Evolutionary conservation across 2,797 vertebrate species (phyloP), one percentile per base, ranked within the genome.

Genomic region (Semaprochilodus insignis): DNA sequence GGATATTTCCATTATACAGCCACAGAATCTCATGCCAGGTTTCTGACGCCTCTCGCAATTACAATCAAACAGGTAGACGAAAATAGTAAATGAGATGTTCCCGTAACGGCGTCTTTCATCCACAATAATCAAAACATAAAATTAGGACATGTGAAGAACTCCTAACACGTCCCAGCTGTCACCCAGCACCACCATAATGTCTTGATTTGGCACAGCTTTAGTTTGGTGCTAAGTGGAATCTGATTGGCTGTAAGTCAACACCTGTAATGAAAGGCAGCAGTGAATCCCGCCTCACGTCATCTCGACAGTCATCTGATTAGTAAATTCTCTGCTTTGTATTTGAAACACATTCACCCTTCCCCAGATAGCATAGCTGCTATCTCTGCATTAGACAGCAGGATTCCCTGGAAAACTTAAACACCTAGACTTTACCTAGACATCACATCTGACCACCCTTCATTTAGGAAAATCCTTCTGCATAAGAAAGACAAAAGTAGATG

Each of bases 161-260:
- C 14, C 36, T 70, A n/a, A 71, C 69, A 7, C 4, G 27, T 21
- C 27, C 59, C 70, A 54, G 70, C 70, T 80, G 70, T 36, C 57
- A 36, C 44, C n/a, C 34, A 48, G 77, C 60, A 66, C 44, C 44
- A 48, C 44, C 44, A 48, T 48, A 48, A 48, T 63, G 16, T 40
- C 15, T 65, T 54, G 1, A 81, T 55, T 44, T 34, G 59, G 21
- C 70, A 74, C 8, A 36, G 4, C n/a, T 52, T 63, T 19, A 54
- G 3, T 55, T 25, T 31, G 48, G 6, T 23, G 17, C 44, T 6
- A 40, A 71, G 60, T n/a, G 8, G 40, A 52, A 1, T 17, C 40
- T 51, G 69, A 71, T 31, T 72, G 70, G 48, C 48, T 72, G 48
- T 2, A n/a, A 31, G 23, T 13, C 62, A 51, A 14, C n/a, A 52